Base-by-base conservation (phyloP, 2,888 invertebrate species). In the Machimus rusticus region DNA sequence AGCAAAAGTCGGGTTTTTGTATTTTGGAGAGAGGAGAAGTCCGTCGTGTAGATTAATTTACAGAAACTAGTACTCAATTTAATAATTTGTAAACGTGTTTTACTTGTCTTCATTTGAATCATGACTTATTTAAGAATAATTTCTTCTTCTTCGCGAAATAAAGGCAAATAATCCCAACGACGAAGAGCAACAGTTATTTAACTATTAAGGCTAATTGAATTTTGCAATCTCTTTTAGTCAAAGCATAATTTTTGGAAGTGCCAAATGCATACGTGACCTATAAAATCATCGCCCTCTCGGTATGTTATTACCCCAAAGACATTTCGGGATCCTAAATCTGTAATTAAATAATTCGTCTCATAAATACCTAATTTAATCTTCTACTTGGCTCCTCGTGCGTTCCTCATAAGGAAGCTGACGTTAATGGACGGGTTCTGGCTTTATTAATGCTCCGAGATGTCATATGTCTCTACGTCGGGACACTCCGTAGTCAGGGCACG, bases 371-470 rank as follows among this genome's bases (percentile, higher is more conserved):
- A 66, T 66, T 66, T 66, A 19, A 66, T 66, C 66, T 66, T 66
- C 66, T 28, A 55, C 81, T 81, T 55, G 81, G 51, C 55, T 31
- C 51, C 46, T 78, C 43, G 37, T 78, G 78, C 78, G 78, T 78
- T 23, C 43, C 78, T 78, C 81, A 23, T 55, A 81, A 81, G 51
- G 43, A 28, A 81, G 55, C 51, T 46, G 28, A 46, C 46, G 51
- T 81, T 55, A 81, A 81, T 81, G 55, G 46, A 39, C 23, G 66
- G 31, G 28, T 5, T 81, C 81, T 23, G 23, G 43, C 23, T 81
- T 81, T 81, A 81, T 81, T 81, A 81, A 46, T 55, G 31, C 46
- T 51, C 28, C 31, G 39, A 81, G 51, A 81, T 51, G 81, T 81
- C 81, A 81, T 28, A 55, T 81, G 81, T 51, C 81, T 55, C 55